Conservation (phyloP, 2,888 invertebrate genomes). For the Hirtodrosophila duncani region DNA sequence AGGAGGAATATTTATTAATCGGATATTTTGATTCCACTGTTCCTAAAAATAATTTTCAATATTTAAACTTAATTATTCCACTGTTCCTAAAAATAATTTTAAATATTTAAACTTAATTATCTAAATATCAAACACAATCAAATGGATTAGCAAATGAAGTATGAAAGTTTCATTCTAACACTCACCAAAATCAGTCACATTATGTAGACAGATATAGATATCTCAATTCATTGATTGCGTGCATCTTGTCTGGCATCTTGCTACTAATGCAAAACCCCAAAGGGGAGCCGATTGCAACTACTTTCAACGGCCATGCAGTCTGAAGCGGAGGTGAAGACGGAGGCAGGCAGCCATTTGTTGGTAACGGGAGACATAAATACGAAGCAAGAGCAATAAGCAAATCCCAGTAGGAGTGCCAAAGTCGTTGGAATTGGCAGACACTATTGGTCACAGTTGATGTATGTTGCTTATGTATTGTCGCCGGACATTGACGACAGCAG, state of each 20-base stretch:
- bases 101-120: too few relatives aligned
- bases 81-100: too few relatives aligned
- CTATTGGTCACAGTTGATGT: slow-evolving; percentile 51
- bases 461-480: slow-evolving; percentile 67
- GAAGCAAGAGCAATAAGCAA: slow-evolving; percentile 1
- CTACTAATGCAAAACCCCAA: slow-evolving; percentile 51
- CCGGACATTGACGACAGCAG: slow-evolving; percentile 58
- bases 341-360: slow-evolving; percentile 4
- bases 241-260: slow-evolving; percentile 3
- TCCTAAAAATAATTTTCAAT: too few relatives aligned
- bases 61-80: too few relatives aligned
- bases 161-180: too few relatives aligned
- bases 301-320: too few relatives aligned
- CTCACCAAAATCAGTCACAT: too few relatives aligned
- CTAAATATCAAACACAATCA: too few relatives aligned
- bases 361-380: background rate
- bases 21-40: too few relatives aligned
- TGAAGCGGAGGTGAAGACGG: too few relatives aligned
- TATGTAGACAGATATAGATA: background rate
- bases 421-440: slow-evolving; percentile 1
- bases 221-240: background rate
- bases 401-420: slow-evolving; percentile 29
- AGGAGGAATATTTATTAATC: too few relatives aligned
- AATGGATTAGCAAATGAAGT: too few relatives aligned
- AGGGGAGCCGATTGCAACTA: slow-evolving; percentile 35